phyloP scores from a whole-genome alignment of 64 coral and sea anemone genomes.

The Cladopsammia gracilis region DNA sequence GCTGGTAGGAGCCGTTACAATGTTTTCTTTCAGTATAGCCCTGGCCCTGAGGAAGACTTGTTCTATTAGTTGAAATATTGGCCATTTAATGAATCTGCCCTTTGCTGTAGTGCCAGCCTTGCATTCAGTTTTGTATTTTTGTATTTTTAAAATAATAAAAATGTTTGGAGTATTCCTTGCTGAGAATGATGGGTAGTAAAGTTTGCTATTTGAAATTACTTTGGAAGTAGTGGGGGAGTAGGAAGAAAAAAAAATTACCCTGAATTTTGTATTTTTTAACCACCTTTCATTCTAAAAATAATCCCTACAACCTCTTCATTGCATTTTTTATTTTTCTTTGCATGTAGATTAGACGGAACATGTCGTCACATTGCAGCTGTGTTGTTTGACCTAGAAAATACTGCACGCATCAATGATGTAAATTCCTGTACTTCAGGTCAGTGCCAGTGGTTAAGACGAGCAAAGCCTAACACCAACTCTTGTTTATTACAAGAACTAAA shows the following conservation, averaged over 20 bases:
- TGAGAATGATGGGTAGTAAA: not conserved
- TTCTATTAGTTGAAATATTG: too few species aligned
- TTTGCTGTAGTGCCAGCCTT: too few species aligned
- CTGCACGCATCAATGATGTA: conserved; percentile 50
- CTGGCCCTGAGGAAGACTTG: too few species aligned
- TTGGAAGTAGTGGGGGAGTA: too few species aligned
- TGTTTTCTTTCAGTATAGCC: too few species aligned
- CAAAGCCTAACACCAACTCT: conserved; percentile 44
- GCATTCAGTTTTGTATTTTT: too few species aligned
- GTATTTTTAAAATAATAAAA: too few species aligned
- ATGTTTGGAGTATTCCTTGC: conserved; percentile 28
- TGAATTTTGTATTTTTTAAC: conserved; percentile 16
- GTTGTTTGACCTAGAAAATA: conserved; percentile 63
- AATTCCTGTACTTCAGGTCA: conserved; percentile 38
- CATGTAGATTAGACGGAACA: conserved; percentile 63
- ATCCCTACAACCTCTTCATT: conserved; percentile 3
- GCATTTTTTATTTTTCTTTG: conserved; percentile 5
- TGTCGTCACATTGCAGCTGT: conserved; percentile 63
- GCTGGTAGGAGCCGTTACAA: too few species aligned
- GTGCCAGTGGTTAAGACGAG: conserved; percentile 27
- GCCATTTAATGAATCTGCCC: too few species aligned
- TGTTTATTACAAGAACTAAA: not conserved
- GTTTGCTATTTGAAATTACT: too few species aligned
- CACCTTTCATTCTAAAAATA: not conserved
- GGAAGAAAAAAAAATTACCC: not conserved